A percentile compares a stretch with the other conserved stretches of the same genome.
These are phyloP conservation scores for Potamarius usumacintae DNA, from an alignment of 2,113 vertebrate species.

Conservation along the genomic window DNA sequence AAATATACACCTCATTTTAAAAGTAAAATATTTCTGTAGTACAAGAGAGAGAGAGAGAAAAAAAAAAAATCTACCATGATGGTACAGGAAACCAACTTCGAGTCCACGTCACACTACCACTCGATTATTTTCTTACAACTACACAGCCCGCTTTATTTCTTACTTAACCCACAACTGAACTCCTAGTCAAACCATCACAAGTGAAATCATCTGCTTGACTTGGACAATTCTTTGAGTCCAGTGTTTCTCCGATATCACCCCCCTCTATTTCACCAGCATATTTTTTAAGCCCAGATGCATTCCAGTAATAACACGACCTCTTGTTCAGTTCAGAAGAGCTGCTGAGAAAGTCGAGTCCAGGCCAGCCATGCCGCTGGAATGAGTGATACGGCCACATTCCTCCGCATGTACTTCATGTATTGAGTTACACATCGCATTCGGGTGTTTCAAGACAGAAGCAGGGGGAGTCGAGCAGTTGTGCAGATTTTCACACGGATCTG, in stretches of 20 bases:
- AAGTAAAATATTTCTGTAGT: too few species aligned
- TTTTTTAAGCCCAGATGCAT: neutral
- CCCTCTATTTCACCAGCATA: neutral
- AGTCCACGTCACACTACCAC: neutral
- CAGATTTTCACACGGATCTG: neutral
- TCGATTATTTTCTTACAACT: neutral
- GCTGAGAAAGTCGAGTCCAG: constrained; percentile 2
- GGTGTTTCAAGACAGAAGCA: constrained; percentile 2
- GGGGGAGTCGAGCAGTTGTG: neutral
- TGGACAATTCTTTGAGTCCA: neutral
- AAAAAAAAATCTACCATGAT: too few species aligned
- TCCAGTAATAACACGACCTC: constrained; percentile 40
- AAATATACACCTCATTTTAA: too few species aligned
- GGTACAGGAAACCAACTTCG: neutral
- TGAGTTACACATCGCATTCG: constrained; percentile 27
- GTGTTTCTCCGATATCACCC: neutral
- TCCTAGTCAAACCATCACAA: neutral
- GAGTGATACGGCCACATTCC: constrained; percentile 20
- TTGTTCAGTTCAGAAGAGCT: constrained; percentile 1
- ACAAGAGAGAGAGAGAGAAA: too few species aligned
- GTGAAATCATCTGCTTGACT: neutral
- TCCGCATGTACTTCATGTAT: constrained; percentile 14
- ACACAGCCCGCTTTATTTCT: neutral
- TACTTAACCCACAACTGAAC: neutral
- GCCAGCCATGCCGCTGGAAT: neutral